These are phyloP conservation scores for Campaea margaritaria DNA, from an alignment of 2,888 invertebrate species.

Conservation along the genomic window DNA sequence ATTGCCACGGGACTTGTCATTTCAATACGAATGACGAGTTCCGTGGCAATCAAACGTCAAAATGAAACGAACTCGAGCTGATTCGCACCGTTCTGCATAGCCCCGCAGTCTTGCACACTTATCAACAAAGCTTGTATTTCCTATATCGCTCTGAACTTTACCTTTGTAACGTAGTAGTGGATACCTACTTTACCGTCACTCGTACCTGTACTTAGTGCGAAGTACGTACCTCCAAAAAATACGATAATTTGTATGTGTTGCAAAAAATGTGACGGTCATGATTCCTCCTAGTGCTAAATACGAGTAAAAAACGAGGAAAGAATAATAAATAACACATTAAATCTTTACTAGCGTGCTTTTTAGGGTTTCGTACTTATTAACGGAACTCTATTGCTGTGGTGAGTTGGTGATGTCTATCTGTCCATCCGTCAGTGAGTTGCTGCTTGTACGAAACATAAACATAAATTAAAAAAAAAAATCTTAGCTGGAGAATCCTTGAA, in stretches of 20 bases:
- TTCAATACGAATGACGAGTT: too few species aligned
- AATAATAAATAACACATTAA: conserved; percentile 28
- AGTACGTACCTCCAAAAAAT: neutral
- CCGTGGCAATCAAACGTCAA: too few species aligned
- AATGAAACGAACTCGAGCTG: too few species aligned
- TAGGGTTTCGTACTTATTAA: too few species aligned
- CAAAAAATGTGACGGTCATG: conserved; percentile 25
- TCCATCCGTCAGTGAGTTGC: too few species aligned
- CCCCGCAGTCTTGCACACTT: neutral
- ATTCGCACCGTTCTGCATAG: too few species aligned
- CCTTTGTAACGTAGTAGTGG: conserved; percentile 1
- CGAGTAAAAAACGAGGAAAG: conserved; percentile 20
- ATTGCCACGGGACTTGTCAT: too few species aligned
- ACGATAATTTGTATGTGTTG: conserved; percentile 24
- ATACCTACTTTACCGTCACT: conserved; percentile 19
- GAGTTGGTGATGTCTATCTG: too few species aligned
- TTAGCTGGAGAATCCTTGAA: too few species aligned
- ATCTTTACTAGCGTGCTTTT: neutral
- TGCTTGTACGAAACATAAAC: too few species aligned
- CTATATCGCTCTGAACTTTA: neutral
- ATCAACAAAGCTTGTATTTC: neutral
- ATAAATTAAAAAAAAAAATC: too few species aligned
- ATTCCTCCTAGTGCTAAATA: conserved; percentile 18
- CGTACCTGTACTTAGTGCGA: neutral
- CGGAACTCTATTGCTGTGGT: too few species aligned